phyloP scores from a whole-genome alignment of 2,797 vertebrate species.

The Rhinophrynus dorsalis region DNA sequence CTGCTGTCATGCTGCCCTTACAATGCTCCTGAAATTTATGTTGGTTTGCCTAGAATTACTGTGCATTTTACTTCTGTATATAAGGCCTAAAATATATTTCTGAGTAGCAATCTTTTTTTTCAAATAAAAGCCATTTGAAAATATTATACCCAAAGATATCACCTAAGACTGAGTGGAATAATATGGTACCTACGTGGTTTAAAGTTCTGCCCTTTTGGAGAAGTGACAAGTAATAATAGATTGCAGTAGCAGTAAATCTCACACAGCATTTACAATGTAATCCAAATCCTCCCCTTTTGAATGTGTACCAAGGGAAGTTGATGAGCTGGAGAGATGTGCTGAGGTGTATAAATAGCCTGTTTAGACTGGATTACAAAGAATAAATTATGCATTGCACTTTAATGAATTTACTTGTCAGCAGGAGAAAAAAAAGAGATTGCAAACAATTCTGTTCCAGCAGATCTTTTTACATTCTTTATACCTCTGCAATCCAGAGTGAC shows the following conservation, averaged over 20 bases:
- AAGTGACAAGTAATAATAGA: no score
- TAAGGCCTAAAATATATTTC: no score
- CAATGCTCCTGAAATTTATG: no score
- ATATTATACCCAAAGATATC: no score
- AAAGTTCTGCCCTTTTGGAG: no score
- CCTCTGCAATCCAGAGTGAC: not conserved
- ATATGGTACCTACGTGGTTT: no score
- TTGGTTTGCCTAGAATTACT: no score
- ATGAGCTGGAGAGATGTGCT: conserved; percentile 15
- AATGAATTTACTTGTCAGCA: conserved; percentile 31
- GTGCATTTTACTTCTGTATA: no score
- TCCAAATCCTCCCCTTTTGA: conserved; percentile 1
- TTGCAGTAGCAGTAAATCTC: conserved; percentile 3
- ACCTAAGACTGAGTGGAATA: no score
- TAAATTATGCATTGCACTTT: conserved; percentile 38
- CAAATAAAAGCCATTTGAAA: no score
- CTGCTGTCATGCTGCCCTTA: no score
- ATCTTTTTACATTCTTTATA: conserved; percentile 10
- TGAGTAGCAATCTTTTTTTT: no score
- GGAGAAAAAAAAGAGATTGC: not conserved
- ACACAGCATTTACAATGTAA: conserved; percentile 16
- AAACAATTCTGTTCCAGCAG: not conserved
- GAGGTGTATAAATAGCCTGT: conserved; percentile 27
- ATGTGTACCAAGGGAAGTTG: not conserved
- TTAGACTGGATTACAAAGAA: conserved; percentile 28